Evolutionary conservation across 1,140 invertebrate species (phyloP).

Genomic region (Trichonephila inaurata): DNA sequence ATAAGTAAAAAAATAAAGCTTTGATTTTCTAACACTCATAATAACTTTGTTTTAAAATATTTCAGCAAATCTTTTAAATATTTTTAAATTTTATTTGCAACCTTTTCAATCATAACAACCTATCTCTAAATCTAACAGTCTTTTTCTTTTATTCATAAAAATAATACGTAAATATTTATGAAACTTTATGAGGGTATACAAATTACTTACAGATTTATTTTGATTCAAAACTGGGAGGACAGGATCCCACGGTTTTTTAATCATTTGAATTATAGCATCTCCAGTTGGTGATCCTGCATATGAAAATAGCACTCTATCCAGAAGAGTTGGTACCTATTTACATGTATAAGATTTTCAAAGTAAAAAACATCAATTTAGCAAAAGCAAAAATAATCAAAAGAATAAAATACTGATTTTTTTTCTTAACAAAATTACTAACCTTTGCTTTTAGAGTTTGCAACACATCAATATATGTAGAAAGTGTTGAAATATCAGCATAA

Average conservation of each 20-base stretch:
- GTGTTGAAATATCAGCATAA: conserved; percentile 84
- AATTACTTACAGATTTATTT: conserved; percentile 83
- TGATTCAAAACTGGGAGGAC: conserved; percentile 83
- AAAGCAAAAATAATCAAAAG: background rate
- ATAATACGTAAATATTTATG: background rate
- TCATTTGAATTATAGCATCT: conserved; percentile 85
- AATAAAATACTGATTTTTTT: background rate
- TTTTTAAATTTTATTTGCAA: too few species aligned
- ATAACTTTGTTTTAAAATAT: too few species aligned
- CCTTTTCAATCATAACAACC: too few species aligned
- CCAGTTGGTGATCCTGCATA: conserved; percentile 79
- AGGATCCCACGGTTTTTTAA: conserved; percentile 91
- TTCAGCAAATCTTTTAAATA: too few species aligned
- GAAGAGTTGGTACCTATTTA: conserved; percentile 85
- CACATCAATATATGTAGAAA: conserved; percentile 90
- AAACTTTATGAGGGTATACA: background rate
- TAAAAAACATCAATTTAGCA: too few species aligned
- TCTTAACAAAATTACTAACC: conserved; percentile 78
- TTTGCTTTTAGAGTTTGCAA: conserved; percentile 88
- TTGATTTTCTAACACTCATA: too few species aligned
- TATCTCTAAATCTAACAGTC: too few species aligned
- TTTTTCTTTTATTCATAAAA: too few species aligned
- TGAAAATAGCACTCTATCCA: conserved; percentile 84
- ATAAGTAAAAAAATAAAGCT: too few species aligned
- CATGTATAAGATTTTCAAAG: background rate